These are phyloP conservation scores for Acleris holmiana DNA, from an alignment of 2,888 invertebrate genomes.

Conservation along the genomic window DNA sequence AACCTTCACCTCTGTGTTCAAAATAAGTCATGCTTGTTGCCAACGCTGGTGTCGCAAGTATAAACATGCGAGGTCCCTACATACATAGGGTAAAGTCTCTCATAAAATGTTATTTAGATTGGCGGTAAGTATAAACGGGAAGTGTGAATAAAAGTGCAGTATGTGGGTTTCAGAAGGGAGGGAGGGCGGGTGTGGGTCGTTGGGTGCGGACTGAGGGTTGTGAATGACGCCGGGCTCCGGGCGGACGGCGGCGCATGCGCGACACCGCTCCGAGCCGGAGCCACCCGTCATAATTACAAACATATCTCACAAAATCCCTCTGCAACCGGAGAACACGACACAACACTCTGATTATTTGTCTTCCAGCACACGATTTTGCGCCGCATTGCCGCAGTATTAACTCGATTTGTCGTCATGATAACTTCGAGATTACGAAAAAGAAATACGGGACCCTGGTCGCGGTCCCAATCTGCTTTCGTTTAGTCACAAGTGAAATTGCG, in stretches of 20 bases:
- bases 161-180: conserved; percentile 33
- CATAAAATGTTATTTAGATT: conserved; percentile 24
- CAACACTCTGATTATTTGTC: conserved; percentile 49
- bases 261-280: conserved; percentile 3
- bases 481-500: conserved; percentile 30
- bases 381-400: conserved; percentile 48
- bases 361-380: conserved; percentile 50
- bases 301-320: conserved; percentile 54
- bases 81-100: conserved; percentile 2
- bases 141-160: conserved; percentile 57
- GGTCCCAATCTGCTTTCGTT: conserved; percentile 23
- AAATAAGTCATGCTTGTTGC: conserved; percentile 4
- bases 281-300: conserved; percentile 56
- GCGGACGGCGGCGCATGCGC: conserved; percentile 48
- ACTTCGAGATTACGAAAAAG: conserved; percentile 33
- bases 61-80: conserved; percentile 5
- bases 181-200: conserved; percentile 39
- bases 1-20: too few relatives aligned
- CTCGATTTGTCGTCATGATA: conserved; percentile 32
- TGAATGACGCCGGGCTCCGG: conserved; percentile 53
- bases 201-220: conserved; percentile 47
- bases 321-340: conserved; percentile 46
- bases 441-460: conserved; percentile 17
- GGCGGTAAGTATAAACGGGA: conserved; percentile 1
- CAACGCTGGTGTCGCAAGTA: conserved; percentile 7